Base-by-base conservation (phyloP, 2,797 vertebrate genomes). In the Denticeps clupeoides region DNA sequence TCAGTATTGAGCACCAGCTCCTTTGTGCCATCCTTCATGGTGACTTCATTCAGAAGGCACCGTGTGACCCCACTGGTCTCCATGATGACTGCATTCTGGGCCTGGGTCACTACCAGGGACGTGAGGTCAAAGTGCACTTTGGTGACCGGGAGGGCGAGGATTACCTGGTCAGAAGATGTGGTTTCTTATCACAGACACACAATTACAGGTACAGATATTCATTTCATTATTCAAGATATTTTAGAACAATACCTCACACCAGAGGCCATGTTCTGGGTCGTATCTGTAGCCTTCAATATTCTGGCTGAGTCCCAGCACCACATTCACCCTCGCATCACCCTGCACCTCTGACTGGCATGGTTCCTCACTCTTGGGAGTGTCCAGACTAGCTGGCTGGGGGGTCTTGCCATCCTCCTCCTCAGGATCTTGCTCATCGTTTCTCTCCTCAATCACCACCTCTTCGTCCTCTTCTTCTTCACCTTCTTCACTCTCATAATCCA, bases 401-500 rank as follows among this genome's bases (percentile, higher is more conserved):
- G 29, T 21, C 23, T 26, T 29, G 2, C 2, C 1, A 2, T 19
- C 9, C 3, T 12, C 28, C 6, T 25, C 8, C 19, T 3, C 6
- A 19, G 33, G 12, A 1, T 41, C 5, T 1, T 35, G 55, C 21
- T 67, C 61, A 32, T 53, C 37, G 4, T 13, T 50, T 5, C 12
- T 18, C 8, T 55, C 45, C 4, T 64, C 67, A 0, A 79, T 80
- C 43, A 72, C 79, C 2, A 75, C 79, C 11, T 77, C 67, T 0
- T 49, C 71, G 12, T 53, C 70, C 1, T 64, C 70, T 3, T 13
- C 43, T 5, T 53, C 64, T 1, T 73, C 82, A 5, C 81, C 90
- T 6, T 89, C 92, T 51, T 89, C 91, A 0, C 92, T 96, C 40
- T 97, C 94, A 43, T 97, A 97, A 73, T 98, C 93, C 4, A 97